phyloP scores from a whole-genome alignment of 2,797 vertebrate genomes.

The Alauda arvensis region DNA sequence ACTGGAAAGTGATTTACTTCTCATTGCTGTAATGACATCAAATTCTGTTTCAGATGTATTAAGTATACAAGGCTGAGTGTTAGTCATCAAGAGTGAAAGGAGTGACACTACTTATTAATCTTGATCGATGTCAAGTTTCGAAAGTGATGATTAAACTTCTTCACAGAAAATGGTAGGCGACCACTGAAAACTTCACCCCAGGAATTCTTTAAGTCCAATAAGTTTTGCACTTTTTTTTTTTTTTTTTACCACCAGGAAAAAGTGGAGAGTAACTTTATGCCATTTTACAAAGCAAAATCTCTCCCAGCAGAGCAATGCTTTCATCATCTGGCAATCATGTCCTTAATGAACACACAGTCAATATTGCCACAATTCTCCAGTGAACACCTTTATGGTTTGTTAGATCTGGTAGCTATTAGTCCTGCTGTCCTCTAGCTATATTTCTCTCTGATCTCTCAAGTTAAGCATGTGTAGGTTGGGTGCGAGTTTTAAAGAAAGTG shows the following conservation, averaged over 20 bases:
- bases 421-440: conserved; percentile 35
- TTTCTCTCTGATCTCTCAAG: conserved; percentile 52
- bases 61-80: conserved; percentile 26
- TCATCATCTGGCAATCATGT: conserved; percentile 34
- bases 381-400: conserved; percentile 51
- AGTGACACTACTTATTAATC: conserved; percentile 41
- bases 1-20: conserved; percentile 23
- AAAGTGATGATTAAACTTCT: conserved; percentile 23
- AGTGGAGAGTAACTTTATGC: conserved; percentile 7
- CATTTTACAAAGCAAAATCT: conserved; percentile 36
- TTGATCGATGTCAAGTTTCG: conserved; percentile 30
- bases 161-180: neutral
- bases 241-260: neutral
- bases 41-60: conserved; percentile 53
- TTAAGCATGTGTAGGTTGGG: conserved; percentile 39
- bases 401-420: conserved; percentile 54
- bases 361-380: conserved; percentile 48
- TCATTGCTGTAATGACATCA: conserved; percentile 18
- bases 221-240: neutral
- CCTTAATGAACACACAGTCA: conserved; percentile 52
- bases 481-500: conserved; percentile 43
- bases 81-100: conserved; percentile 55
- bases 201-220: neutral
- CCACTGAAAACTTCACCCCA: neutral
- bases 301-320: conserved; percentile 12